Percentiles rank a stretch among this genome's conserved stretches.
Conservation (phyloP, 1,140 invertebrate species). For the Drosophila erecta region DNA sequence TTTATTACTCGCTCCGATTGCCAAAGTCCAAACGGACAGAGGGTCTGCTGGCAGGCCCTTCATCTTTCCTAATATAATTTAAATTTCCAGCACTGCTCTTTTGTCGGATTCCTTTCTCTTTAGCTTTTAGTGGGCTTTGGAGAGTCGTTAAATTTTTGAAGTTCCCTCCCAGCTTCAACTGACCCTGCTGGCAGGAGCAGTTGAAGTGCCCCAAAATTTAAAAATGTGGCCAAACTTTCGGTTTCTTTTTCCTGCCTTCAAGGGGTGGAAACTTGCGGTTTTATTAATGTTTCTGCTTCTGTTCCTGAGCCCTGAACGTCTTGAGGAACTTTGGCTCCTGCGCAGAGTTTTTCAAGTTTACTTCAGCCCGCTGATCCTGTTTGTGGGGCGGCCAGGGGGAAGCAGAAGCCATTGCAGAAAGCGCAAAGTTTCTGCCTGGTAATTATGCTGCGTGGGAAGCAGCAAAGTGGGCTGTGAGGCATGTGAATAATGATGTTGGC, state of each 20-base stretch:
- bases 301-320: constrained; percentile 45
- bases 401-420: constrained; percentile 12
- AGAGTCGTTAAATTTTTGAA: constrained; percentile 68
- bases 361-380: constrained; percentile 31
- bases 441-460: constrained; percentile 70
- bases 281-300: constrained; percentile 58
- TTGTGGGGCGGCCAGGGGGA: not conserved
- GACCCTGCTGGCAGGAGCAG: constrained; percentile 41
- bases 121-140: constrained; percentile 69
- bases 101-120: constrained; percentile 19
- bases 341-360: constrained; percentile 59
- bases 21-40: constrained; percentile 17
- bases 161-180: constrained; percentile 36
- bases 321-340: constrained; percentile 41
- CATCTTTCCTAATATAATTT: constrained; percentile 77
- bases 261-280: constrained; percentile 47
- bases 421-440: constrained; percentile 65
- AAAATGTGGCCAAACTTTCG: constrained; percentile 67
- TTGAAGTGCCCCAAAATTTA: constrained; percentile 62
- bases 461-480: constrained; percentile 51
- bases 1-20: constrained; percentile 68
- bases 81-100: constrained; percentile 52
- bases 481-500: constrained; percentile 68
- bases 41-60: constrained; percentile 22
- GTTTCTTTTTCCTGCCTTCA: constrained; percentile 30